Base-by-base conservation (phyloP, 2,113 vertebrate species). In the Laticauda colubrina region DNA sequence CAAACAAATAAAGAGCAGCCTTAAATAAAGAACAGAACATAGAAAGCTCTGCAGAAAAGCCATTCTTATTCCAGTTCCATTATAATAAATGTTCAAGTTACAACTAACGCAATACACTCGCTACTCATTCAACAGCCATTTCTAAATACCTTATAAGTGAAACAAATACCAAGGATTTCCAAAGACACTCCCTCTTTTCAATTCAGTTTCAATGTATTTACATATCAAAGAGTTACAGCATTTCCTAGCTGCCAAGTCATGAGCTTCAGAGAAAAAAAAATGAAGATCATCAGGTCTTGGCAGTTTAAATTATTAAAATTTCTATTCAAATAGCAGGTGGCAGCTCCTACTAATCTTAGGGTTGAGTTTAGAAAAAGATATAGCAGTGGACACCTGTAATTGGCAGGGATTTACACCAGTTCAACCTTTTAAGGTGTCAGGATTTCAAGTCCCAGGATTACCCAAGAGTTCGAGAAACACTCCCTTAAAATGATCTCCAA, bases 161-260 rank as follows among this genome's bases (percentile, higher is more conserved):
- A 94, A 94, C 93, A 97, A 92, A 93, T 95, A 93, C 54, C 95
- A 94, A 96, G 92, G 59, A 29, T 90, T 61, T 24, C 9, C 10
- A 15, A 57, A 4, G 96, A 88, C 96, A 96, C 96, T 92, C 96
- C 96, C 95, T 95, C 91, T 75, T 53, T 92, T 96, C 96, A 95
- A 95, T 96, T 95, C 95, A 55, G 95, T 94, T 95, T 95, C 93
- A 95, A 56, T 96, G 11, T 64, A 97, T 96, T 96, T 96, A 96
- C 95, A 97, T 94, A 94, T 93, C 93, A 85, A 90, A 87, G 93
- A 92, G 94, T 95, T 59, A 34, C 1, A 29, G 45, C 54, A 90
- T 53, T 21, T 39, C 26, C 8, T 34, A 23, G 3, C 18, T 87
- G 92, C 92, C 91, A 95, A 94, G 75, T 21, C 75, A 81, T 81